Evolutionary conservation across 2,113 vertebrate species (phyloP).

Genomic region (Rhynchopsitta pachyrhyncha): DNA sequence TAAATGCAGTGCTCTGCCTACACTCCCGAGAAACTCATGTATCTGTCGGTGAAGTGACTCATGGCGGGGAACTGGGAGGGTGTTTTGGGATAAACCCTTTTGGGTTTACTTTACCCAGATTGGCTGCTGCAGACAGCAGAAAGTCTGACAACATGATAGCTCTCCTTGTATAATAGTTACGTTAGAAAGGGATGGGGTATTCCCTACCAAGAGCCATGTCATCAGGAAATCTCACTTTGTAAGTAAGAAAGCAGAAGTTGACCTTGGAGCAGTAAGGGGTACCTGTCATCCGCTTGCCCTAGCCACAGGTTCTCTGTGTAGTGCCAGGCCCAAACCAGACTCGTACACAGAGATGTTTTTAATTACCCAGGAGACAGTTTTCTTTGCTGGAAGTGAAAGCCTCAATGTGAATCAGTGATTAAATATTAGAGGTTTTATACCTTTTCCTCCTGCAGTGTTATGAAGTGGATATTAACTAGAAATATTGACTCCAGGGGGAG

Average conservation of each 20-base stretch:
- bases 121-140: neutral
- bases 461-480: neutral
- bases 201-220: neutral
- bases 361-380: neutral
- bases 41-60: neutral
- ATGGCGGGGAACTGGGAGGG: neutral
- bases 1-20: neutral
- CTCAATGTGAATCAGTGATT: neutral
- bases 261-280: neutral
- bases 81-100: neutral
- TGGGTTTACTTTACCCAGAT: neutral
- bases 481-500: neutral
- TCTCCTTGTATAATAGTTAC: neutral
- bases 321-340: neutral
- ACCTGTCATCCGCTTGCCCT: fast-evolving
- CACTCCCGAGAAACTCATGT: fast-evolving
- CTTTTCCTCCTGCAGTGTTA: neutral
- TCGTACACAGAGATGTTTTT: neutral
- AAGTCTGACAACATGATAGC: neutral
- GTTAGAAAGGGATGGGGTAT: neutral
- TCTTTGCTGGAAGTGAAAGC: neutral
- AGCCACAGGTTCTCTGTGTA: neutral
- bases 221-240: neutral
- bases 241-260: neutral
- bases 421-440: neutral